Percentiles rank a stretch among this genome's conserved stretches.
These are phyloP conservation scores for Takifugu flavidus DNA, from an alignment of 2,113 vertebrate species.

Conservation along the genomic window DNA sequence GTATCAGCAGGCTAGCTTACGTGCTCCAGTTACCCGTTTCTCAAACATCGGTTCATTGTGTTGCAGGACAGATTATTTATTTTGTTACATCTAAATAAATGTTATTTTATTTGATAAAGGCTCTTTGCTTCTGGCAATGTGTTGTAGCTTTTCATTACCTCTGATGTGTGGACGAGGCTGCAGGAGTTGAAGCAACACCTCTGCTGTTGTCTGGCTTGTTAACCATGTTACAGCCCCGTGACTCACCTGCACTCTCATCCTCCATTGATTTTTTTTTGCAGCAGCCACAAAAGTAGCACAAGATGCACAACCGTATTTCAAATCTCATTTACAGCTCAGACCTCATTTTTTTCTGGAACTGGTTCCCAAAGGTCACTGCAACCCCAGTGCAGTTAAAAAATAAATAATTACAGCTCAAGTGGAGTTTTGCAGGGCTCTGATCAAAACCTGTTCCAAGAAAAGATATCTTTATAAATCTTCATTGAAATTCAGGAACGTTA, in stretches of 20 bases:
- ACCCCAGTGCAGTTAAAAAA: too few species aligned
- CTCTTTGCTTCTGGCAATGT: slow-evolving; percentile 8
- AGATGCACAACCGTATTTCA: background rate
- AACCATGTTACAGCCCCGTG: slow-evolving; percentile 40
- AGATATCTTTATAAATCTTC: too few species aligned
- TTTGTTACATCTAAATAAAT: slow-evolving; percentile 95
- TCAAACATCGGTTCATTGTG: slow-evolving; percentile 73
- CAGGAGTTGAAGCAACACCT: slow-evolving; percentile 35
- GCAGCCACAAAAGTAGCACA: background rate
- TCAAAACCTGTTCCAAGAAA: too few species aligned
- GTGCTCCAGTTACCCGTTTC: slow-evolving; percentile 48
- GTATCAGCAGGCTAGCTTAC: slow-evolving; percentile 36
- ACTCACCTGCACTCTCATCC: slow-evolving; percentile 55
- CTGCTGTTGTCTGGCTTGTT: slow-evolving; percentile 48
- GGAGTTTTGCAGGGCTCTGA: too few species aligned
- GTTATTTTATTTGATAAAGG: slow-evolving; percentile 87
- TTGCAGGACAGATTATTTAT: slow-evolving; percentile 95
- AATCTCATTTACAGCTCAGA: too few species aligned
- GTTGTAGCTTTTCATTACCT: slow-evolving; percentile 12
- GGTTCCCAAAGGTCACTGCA: too few species aligned
- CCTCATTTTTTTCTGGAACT: too few species aligned
- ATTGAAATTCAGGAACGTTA: too few species aligned
- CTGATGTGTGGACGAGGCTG: slow-evolving; percentile 32
- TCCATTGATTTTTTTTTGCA: background rate
- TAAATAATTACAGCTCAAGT: too few species aligned